A percentile compares a stretch with the other conserved stretches of the same genome.
Conservation (phyloP, 2,888 invertebrate genomes). For the Trisateles emortualis region DNA sequence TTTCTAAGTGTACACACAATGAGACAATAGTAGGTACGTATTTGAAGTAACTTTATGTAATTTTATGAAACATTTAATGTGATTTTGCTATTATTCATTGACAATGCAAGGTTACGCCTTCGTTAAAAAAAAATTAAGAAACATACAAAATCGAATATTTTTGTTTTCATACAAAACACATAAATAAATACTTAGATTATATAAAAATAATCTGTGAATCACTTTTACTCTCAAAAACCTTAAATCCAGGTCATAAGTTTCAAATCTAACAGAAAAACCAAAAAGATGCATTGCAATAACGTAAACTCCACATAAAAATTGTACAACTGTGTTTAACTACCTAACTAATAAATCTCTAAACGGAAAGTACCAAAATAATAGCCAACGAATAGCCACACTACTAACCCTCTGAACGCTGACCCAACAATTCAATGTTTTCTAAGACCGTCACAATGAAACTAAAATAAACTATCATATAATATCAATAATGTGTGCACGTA, state of each 20-base stretch:
- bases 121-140: too few relatives aligned
- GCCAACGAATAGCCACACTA: slow-evolving; percentile 14
- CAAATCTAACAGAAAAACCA: too few relatives aligned
- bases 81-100: too few relatives aligned
- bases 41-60: neutral
- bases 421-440: slow-evolving; percentile 64
- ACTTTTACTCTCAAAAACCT: too few relatives aligned
- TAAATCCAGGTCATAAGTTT: too few relatives aligned
- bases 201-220: too few relatives aligned
- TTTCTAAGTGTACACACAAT: neutral
- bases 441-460: slow-evolving; percentile 37
- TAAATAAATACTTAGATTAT: too few relatives aligned
- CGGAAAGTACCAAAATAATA: slow-evolving; percentile 8
- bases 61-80: neutral
- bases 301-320: too few relatives aligned
- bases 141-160: too few relatives aligned
- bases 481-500: slow-evolving; percentile 83
- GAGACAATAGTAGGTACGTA: neutral
- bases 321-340: too few relatives aligned
- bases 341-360: neutral
- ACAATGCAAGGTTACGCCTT: neutral
- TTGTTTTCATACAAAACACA: too few relatives aligned
- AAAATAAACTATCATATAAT: slow-evolving; percentile 87
- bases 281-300: too few relatives aligned
- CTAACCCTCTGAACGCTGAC: slow-evolving; percentile 55